These are phyloP conservation scores for Chrysoperla carnea DNA, from an alignment of 1,140 invertebrate species.

Conservation along the genomic window DNA sequence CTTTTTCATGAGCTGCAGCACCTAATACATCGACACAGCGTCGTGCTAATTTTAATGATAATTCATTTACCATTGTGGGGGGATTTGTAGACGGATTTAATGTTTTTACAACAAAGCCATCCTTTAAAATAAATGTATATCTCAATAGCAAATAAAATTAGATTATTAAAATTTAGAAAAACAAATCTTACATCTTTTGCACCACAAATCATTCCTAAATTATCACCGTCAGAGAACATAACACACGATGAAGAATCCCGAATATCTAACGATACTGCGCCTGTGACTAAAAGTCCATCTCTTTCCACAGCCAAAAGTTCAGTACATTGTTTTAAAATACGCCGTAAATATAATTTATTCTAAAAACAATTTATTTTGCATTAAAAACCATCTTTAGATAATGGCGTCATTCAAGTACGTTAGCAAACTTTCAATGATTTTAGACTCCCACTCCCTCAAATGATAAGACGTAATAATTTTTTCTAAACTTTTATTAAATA, in stretches of 20 bases:
- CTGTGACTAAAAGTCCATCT: conserved; percentile 33
- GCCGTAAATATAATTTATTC: conserved; percentile 32
- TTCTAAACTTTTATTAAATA: no score
- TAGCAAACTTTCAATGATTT: no score
- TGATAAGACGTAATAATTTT: no score
- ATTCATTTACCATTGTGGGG: conserved; percentile 37
- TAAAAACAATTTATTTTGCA: conserved; percentile 13
- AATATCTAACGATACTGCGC: conserved; percentile 41
- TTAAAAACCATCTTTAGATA: no score
- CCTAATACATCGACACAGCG: conserved; percentile 65
- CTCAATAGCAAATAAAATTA: conserved; percentile 5
- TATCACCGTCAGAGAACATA: conserved; percentile 72
- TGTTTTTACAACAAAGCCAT: conserved; percentile 64
- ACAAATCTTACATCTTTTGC: conserved; percentile 54
- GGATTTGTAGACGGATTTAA: conserved; percentile 48
- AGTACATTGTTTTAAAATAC: conserved; percentile 33
- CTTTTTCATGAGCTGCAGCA: conserved; percentile 49
- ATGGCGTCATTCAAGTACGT: no score
- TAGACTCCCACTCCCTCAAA: no score
- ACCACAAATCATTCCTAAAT: conserved; percentile 60
- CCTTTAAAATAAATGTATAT: conserved; percentile 30
- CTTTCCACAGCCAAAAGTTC: conserved; percentile 43
- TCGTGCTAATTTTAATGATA: conserved; percentile 60
- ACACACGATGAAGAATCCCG: conserved; percentile 43
- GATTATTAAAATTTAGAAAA: conserved; percentile 1